Conservation (phyloP, 2,888 invertebrate species). For the Ophion slaviceki region DNA sequence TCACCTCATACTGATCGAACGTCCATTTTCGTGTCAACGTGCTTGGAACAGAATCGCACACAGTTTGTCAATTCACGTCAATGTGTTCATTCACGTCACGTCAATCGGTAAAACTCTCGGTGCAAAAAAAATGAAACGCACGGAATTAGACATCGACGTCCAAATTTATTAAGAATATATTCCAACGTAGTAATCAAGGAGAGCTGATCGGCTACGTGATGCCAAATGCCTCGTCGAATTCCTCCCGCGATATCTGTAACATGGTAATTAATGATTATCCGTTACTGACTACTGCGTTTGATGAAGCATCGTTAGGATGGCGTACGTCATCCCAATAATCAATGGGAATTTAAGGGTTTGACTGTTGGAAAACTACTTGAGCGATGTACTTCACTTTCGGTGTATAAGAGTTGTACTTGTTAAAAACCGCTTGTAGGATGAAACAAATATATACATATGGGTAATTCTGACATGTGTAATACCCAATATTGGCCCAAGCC, state of each 20-base stretch:
- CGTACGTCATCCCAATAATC: too few species aligned
- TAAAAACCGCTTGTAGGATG: too few species aligned
- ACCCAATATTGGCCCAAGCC: too few species aligned
- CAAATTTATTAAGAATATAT: constrained; percentile 51
- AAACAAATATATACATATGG: too few species aligned
- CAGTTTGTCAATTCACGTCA: too few species aligned
- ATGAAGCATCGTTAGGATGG: too few species aligned
- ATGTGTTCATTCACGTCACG: neutral
- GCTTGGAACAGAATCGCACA: constrained; percentile 53
- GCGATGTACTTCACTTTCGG: too few species aligned
- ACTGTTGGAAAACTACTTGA: too few species aligned
- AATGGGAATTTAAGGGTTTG: neutral
- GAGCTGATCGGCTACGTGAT: constrained; percentile 53
- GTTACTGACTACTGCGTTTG: neutral
- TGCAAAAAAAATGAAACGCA: neutral
- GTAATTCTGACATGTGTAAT: too few species aligned
- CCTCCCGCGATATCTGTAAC: constrained; percentile 83
- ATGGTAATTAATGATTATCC: constrained; percentile 3
- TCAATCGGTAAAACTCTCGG: constrained; percentile 11
- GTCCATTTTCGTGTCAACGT: constrained; percentile 17
- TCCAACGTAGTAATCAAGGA: constrained; percentile 14
- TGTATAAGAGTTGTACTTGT: too few species aligned
- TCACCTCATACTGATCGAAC: neutral
- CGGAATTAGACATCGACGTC: neutral
- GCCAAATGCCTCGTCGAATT: constrained; percentile 84